Base-by-base conservation (phyloP, 2,888 invertebrate species). In the Lasioglossum malachurum region DNA sequence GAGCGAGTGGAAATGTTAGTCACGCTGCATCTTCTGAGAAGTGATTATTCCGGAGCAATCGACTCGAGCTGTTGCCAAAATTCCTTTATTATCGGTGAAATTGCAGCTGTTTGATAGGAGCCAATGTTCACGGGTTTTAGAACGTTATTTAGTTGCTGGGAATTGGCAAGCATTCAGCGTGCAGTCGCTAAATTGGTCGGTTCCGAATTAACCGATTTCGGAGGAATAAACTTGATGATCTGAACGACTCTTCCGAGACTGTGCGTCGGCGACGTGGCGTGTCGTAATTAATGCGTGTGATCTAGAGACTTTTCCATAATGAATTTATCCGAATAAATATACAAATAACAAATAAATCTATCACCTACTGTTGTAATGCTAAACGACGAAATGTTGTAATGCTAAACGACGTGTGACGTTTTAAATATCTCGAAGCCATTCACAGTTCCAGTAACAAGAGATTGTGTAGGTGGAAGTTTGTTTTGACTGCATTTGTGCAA, bases 101-200 rank as follows among this genome's bases (percentile, higher is more conserved):
- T 84, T 72, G 84, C 60, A 57, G 60, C 79, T 53, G 46, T 73
- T 73, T 27, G 72, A 79, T 84, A 31, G 84, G 46, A 75, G 49
- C 78, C 78, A 49, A 78, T 64, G 44, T 44, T 23, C 60, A 14
- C 14, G 14, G 64, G 8, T 78, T 57, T 69, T n/a, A 35, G 14
- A 53, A 83, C 19, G 44, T 73, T 83, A 80, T 76, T 73, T 80
- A 73, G 76, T 73, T 64, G 46, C 64, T 41, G 53, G 72, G 46
- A 73, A 85, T 85, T 85, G 85, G 79, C 85, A 85, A 64, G 16
- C 35, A 31, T 85, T 84, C 85, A 76, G 23, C 16, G 23, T 4
- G 31, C 41, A 75, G 75, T 76, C 64, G 78, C 19, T 72, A 57
- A 67, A 85, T 75, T 46, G 72, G 46, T n/a, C 19, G 27, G 19